These are phyloP conservation scores for Epinephelus awoara DNA, from an alignment of 2,797 vertebrate genomes.

Conservation along the genomic window DNA sequence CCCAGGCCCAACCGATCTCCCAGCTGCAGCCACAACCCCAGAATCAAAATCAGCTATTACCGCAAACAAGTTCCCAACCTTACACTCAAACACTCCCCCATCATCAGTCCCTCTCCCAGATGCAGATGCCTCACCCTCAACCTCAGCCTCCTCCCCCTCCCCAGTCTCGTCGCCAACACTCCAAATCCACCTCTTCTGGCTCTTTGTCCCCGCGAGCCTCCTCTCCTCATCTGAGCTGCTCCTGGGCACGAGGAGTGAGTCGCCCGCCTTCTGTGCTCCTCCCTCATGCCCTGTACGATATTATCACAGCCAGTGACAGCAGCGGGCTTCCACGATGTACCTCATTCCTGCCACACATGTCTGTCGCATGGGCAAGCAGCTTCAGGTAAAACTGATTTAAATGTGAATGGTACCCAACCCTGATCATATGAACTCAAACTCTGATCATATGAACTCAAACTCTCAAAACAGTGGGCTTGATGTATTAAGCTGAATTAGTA, in stretches of 20 bases:
- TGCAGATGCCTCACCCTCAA: conserved; percentile 46
- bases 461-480: no score
- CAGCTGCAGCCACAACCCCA: conserved; percentile 56
- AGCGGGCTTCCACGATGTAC: conserved; percentile 94
- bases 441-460: no score
- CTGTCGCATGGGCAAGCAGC: conserved; percentile 95
- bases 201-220: conserved; percentile 81
- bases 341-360: conserved; percentile 94
- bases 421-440: no score
- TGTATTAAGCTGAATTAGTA: no score
- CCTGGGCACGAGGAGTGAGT: conserved; percentile 89
- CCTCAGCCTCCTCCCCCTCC: conserved; percentile 36
- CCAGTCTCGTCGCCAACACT: conserved; percentile 62
- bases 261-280: conserved; percentile 95
- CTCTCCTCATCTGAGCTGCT: conserved; percentile 87
- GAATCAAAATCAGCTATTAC: conserved; percentile 51
- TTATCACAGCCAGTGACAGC: conserved; percentile 92
- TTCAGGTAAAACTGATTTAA: conserved; percentile 82
- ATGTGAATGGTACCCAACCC: no score
- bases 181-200: conserved; percentile 87
- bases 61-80: conserved; percentile 63
- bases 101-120: conserved; percentile 50
- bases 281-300: conserved; percentile 92
- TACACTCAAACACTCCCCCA: conserved; percentile 48
- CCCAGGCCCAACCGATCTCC: conserved; percentile 52